A percentile compares a stretch with the other conserved stretches of the same genome.
Evolutionary conservation across 2,797 vertebrate species (phyloP).

Genomic region (Menidia menidia): DNA sequence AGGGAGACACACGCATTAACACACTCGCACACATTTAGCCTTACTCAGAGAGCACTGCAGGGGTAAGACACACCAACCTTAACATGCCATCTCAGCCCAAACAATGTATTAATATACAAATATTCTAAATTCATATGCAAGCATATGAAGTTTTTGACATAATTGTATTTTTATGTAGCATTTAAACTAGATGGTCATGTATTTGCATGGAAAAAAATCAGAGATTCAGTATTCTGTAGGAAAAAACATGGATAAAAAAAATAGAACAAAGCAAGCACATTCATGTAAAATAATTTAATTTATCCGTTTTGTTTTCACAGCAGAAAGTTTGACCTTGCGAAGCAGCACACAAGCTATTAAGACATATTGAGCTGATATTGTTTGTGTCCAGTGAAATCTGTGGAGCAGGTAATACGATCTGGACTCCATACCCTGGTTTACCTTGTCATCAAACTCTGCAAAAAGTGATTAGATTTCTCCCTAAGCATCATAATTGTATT

Average conservation of each 20-base stretch:
- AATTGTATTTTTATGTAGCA: background rate
- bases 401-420: slow-evolving; percentile 67
- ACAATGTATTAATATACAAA: background rate
- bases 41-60: background rate
- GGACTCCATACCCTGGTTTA: slow-evolving; percentile 66
- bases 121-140: background rate
- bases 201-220: background rate
- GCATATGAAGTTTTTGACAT: background rate
- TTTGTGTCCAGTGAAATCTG: slow-evolving; percentile 44
- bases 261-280: no score
- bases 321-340: slow-evolving; percentile 50
- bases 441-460: slow-evolving; percentile 77
- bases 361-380: slow-evolving; percentile 48
- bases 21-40: slow-evolving; percentile 5
- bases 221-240: background rate
- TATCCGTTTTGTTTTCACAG: background rate
- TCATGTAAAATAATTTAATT: background rate
- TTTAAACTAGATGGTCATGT: background rate
- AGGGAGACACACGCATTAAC: background rate
- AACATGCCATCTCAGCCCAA: background rate
- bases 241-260: background rate
- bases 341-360: slow-evolving; percentile 47
- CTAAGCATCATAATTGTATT: slow-evolving; percentile 77
- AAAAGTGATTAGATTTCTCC: slow-evolving; percentile 78
- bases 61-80: background rate